These are phyloP conservation scores for Polymixis flavicincta DNA, from an alignment of 2,888 invertebrate species.

Conservation along the genomic window DNA sequence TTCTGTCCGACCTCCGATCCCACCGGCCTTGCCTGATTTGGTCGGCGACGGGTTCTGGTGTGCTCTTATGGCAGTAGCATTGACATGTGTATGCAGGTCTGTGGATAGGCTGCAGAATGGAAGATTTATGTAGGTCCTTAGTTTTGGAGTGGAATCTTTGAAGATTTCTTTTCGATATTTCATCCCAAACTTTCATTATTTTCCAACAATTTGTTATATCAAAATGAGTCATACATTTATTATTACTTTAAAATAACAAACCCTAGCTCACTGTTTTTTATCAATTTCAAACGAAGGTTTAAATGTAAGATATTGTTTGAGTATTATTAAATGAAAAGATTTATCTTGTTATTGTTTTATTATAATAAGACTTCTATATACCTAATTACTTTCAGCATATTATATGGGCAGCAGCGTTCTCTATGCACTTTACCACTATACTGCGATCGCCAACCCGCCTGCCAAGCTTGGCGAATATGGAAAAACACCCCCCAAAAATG, in stretches of 20 bases:
- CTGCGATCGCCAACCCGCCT: no score
- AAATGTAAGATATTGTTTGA: not conserved
- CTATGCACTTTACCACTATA: no score
- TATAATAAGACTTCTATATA: not conserved
- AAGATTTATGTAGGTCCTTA: conserved; percentile 11
- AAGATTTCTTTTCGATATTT: not conserved
- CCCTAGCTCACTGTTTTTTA: not conserved
- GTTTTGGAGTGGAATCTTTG: conserved; percentile 29
- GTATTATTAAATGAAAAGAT: not conserved
- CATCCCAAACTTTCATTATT: not conserved
- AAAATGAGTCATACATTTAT: not conserved
- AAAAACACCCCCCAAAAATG: no score
- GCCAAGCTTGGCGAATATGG: no score
- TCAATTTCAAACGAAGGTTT: not conserved
- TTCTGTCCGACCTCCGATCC: conserved; percentile 65
- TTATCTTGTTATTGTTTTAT: not conserved
- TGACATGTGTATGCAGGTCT: conserved; percentile 32
- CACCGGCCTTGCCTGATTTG: conserved; percentile 73
- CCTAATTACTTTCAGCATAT: no score
- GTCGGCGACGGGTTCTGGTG: conserved; percentile 67
- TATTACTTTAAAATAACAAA: not conserved
- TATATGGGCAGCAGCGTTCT: no score
- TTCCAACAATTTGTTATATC: not conserved
- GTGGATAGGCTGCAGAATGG: conserved; percentile 17
- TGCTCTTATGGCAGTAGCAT: conserved; percentile 65